Conservation (phyloP, 2,888 invertebrate species). For the Drosophila phalerata region DNA sequence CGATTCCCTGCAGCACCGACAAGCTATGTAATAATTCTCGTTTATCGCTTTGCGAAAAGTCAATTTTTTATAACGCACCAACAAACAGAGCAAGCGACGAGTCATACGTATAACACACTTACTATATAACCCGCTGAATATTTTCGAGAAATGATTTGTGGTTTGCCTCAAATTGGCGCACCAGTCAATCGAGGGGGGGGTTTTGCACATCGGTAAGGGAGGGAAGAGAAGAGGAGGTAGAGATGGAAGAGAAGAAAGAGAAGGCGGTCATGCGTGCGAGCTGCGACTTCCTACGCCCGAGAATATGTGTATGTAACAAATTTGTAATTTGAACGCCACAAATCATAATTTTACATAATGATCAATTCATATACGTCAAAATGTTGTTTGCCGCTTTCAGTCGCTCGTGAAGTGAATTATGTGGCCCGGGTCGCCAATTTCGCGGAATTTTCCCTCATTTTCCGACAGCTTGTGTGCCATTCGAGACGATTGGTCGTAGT, state of each 20-base stretch:
- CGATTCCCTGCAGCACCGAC: not conserved
- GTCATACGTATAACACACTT: constrained; percentile 38
- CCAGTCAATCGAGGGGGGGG: constrained; percentile 6
- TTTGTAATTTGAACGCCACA: constrained; percentile 81
- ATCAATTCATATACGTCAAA: constrained; percentile 81
- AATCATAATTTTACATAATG: constrained; percentile 82
- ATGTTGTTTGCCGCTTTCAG: constrained; percentile 46
- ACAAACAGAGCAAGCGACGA: constrained; percentile 27
- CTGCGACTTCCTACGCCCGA: constrained; percentile 52
- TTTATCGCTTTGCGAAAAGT: constrained; percentile 77
- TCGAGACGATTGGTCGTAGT: constrained; percentile 37
- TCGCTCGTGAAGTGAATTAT: constrained; percentile 60
- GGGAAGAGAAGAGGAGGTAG: not conserved
- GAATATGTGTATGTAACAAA: constrained; percentile 63
- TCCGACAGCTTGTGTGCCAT: constrained; percentile 18
- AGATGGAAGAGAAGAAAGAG: not conserved
- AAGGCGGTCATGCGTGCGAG: constrained; percentile 40
- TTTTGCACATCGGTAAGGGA: not conserved
- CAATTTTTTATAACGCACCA: constrained; percentile 70
- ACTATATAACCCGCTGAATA: constrained; percentile 47
- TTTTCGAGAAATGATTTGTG: constrained; percentile 70
- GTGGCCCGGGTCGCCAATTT: constrained; percentile 49
- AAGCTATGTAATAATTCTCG: constrained; percentile 60
- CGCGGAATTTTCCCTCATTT: constrained; percentile 44
- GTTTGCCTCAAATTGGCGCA: constrained; percentile 66